Evolutionary conservation across 2,797 vertebrate genomes (phyloP).

Genomic region (Leptoclinus maculatus): DNA sequence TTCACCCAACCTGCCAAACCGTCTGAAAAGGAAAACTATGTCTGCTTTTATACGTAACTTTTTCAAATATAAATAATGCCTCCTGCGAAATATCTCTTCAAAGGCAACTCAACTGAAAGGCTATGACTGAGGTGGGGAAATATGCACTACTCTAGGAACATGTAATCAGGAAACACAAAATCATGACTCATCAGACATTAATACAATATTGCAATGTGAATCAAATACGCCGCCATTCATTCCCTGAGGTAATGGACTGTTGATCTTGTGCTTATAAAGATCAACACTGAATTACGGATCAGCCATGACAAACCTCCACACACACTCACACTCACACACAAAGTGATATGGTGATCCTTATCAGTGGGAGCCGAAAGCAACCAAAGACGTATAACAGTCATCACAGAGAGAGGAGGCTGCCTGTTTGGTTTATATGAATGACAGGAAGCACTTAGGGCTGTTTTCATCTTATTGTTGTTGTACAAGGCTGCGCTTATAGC

Average conservation of each 20-base stretch:
- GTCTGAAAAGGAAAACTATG: neutral
- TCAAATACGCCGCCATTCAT: neutral
- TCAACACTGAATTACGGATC: constrained; percentile 5
- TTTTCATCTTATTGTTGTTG: constrained; percentile 84
- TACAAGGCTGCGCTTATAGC: constrained; percentile 55
- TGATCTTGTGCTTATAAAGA: constrained; percentile 23
- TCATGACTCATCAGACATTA: constrained; percentile 15
- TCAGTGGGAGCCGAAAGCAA: constrained; percentile 52
- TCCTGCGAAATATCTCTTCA: constrained; percentile 15
- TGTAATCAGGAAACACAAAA: constrained; percentile 38
- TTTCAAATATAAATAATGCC: neutral
- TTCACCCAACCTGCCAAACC: neutral
- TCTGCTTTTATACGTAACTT: too few species aligned
- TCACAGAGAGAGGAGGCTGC: constrained; percentile 68
- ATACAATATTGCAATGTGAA: constrained; percentile 16
- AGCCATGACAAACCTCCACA: constrained; percentile 4
- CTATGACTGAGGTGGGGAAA: constrained; percentile 12
- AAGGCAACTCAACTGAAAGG: constrained; percentile 2
- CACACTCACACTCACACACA: constrained; percentile 9
- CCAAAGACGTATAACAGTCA: constrained; percentile 58
- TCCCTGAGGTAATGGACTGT: neutral
- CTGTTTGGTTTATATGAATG: constrained; percentile 83
- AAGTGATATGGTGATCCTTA: constrained; percentile 47
- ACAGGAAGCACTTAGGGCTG: constrained; percentile 85
- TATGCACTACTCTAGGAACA: constrained; percentile 1